A percentile compares a stretch with the other conserved stretches of the same genome.
These are phyloP conservation scores for Oncorhynchus clarkii DNA, from an alignment of 2,113 vertebrate genomes.

Conservation along the genomic window DNA sequence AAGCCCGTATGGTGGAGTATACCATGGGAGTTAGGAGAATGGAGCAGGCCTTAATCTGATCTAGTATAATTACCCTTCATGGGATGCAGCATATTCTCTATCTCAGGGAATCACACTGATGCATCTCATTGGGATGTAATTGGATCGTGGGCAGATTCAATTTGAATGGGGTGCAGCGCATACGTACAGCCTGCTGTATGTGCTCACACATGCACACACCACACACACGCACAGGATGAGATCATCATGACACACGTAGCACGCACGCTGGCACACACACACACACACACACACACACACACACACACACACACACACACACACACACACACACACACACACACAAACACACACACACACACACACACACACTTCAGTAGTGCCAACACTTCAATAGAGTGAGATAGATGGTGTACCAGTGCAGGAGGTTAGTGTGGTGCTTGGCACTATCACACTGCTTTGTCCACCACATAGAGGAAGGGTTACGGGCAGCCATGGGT, in stretches of 20 bases:
- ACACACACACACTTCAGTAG: background rate
- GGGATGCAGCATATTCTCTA: slow-evolving; percentile 9
- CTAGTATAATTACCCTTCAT: slow-evolving; percentile 34
- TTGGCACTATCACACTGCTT: background rate
- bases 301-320: background rate
- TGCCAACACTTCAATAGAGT: background rate
- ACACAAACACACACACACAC: background rate
- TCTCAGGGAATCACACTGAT: background rate
- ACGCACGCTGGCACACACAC: background rate
- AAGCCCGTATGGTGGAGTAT: no score
- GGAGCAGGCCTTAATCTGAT: slow-evolving; percentile 32
- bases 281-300: background rate
- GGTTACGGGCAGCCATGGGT: no score
- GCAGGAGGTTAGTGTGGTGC: background rate
- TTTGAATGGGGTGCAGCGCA: background rate
- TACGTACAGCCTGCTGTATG: background rate
- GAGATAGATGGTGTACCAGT: background rate
- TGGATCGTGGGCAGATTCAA: background rate
- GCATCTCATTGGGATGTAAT: background rate
- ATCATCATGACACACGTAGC: no score
- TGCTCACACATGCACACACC: background rate
- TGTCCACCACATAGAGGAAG: no score
- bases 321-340: background rate
- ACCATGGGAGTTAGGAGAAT: slow-evolving; percentile 22
- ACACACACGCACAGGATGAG: background rate